Evolutionary conservation across 1,140 invertebrate species (phyloP).

Genomic region (Drosophila chauvacae): DNA sequence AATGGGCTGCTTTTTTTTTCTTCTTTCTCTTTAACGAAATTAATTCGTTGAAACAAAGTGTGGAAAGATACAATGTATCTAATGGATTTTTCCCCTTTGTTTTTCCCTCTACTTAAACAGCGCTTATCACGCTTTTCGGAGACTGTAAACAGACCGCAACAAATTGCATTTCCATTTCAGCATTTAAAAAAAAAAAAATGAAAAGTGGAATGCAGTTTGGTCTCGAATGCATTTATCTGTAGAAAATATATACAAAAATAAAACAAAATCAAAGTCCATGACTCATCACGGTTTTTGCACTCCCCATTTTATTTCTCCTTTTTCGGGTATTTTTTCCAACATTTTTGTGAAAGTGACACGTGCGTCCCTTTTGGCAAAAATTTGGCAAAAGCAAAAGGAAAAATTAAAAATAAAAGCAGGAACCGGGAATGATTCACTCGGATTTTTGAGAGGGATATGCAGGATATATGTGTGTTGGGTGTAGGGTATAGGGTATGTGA

Average conservation of each 20-base stretch:
- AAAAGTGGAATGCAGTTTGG: conserved; percentile 55
- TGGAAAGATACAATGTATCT: conserved; percentile 27
- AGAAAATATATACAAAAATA: conserved; percentile 21
- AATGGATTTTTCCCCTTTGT: conserved; percentile 6
- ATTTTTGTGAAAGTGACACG: conserved; percentile 75
- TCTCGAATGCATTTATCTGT: conserved; percentile 54
- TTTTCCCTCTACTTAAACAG: conserved; percentile 11
- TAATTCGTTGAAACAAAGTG: conserved; percentile 16
- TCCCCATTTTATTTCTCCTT: conserved; percentile 14
- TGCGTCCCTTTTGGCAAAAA: conserved; percentile 46
- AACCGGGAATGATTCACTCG: conserved; percentile 44
- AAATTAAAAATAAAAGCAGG: conserved; percentile 21
- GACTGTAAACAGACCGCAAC: conserved; percentile 68
- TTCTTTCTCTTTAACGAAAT: conserved; percentile 3
- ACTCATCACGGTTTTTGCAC: conserved; percentile 47
- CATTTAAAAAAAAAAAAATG: conserved; percentile 41
- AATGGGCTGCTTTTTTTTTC: conserved; percentile 1
- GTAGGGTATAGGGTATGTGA: conserved; percentile 10
- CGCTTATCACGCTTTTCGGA: conserved; percentile 38
- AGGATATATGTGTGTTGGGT: conserved; percentile 12
- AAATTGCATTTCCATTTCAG: conserved; percentile 71
- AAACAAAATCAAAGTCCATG: conserved; percentile 52
- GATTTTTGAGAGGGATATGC: conserved; percentile 15
- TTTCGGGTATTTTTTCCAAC: conserved; percentile 13
- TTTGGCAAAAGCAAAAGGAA: conserved; percentile 28